phyloP scores from a whole-genome alignment of 30 jellyfish, hydroid and myxozoan species.

The Chironex yamaguchii region DNA sequence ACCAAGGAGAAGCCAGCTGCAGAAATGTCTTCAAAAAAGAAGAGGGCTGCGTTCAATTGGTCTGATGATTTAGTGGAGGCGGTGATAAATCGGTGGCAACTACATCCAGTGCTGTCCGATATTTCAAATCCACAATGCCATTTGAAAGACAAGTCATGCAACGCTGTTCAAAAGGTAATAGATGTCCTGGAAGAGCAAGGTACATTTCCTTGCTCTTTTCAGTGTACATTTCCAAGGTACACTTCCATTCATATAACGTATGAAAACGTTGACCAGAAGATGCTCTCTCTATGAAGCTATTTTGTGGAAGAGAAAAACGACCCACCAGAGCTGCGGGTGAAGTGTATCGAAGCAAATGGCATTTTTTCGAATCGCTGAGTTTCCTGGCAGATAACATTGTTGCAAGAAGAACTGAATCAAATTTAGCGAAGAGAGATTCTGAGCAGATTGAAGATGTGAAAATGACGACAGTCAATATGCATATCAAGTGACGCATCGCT shows the following conservation, averaged over 20 bases:
- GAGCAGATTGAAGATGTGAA: constrained; percentile 5
- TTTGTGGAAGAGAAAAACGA: constrained; percentile 3
- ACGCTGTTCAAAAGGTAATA: too few species aligned
- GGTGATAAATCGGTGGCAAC: constrained; percentile 5
- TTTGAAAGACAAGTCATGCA: constrained; percentile 27
- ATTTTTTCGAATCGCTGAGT: neutral
- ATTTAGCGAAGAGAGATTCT: constrained; percentile 1
- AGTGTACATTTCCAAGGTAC: too few species aligned
- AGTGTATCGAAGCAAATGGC: constrained; percentile 4
- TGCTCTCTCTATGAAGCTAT: constrained; percentile 9
- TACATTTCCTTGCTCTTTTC: neutral
- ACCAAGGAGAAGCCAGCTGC: too few species aligned
- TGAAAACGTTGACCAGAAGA: too few species aligned
- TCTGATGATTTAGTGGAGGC: constrained; percentile 3
- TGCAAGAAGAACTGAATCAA: constrained; percentile 42
- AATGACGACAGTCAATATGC: too few species aligned
- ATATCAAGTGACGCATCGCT: too few species aligned
- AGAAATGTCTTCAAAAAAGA: too few species aligned
- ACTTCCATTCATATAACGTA: too few species aligned
- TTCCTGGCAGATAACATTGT: constrained; percentile 17
- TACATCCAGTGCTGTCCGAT: constrained; percentile 1
- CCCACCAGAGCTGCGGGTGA: constrained; percentile 9
- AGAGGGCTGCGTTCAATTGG: neutral
- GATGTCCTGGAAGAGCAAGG: constrained; percentile 10
- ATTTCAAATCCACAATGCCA: constrained; percentile 19